These are phyloP conservation scores for Mastomys natalensis DNA, from an alignment of 2,113 vertebrate genomes.

Conservation along the genomic window DNA sequence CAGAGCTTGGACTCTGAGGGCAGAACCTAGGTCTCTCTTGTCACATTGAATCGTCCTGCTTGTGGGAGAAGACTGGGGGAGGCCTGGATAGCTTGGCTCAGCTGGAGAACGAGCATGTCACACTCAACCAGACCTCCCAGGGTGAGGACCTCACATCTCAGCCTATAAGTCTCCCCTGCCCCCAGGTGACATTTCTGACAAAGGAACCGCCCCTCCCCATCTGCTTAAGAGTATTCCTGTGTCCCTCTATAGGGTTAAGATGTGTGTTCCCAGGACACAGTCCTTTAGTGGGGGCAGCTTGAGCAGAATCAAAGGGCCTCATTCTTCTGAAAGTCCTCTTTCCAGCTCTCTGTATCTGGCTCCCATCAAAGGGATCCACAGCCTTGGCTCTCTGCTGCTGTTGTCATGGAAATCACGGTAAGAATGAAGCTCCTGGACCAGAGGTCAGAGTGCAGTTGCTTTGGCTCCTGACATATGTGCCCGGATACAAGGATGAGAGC, in stretches of 20 bases:
- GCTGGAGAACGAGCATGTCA: neutral
- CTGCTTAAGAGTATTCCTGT: neutral
- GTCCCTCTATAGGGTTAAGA: slow-evolving; percentile 64
- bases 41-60: neutral
- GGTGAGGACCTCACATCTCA: neutral
- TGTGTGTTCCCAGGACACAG: slow-evolving; percentile 50
- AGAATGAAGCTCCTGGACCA: slow-evolving; percentile 38
- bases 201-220: neutral
- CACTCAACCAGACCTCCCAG: neutral
- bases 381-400: slow-evolving; percentile 43
- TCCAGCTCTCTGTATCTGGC: slow-evolving; percentile 52
- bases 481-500: neutral
- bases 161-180: neutral
- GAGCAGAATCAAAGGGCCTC: slow-evolving; percentile 71
- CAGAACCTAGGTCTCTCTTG: neutral
- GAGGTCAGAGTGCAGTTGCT: slow-evolving; percentile 43
- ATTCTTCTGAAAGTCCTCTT: slow-evolving; percentile 69
- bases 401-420: slow-evolving; percentile 82
- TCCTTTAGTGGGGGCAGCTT: slow-evolving; percentile 68
- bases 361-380: slow-evolving; percentile 59
- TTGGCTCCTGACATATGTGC: slow-evolving; percentile 28
- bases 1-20: too few relatives aligned
- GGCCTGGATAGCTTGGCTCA: neutral
- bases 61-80: neutral
- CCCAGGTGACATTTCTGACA: neutral